These are phyloP conservation scores for Synergus umbraculus DNA, from an alignment of 2,888 invertebrate genomes.

Conservation along the genomic window DNA sequence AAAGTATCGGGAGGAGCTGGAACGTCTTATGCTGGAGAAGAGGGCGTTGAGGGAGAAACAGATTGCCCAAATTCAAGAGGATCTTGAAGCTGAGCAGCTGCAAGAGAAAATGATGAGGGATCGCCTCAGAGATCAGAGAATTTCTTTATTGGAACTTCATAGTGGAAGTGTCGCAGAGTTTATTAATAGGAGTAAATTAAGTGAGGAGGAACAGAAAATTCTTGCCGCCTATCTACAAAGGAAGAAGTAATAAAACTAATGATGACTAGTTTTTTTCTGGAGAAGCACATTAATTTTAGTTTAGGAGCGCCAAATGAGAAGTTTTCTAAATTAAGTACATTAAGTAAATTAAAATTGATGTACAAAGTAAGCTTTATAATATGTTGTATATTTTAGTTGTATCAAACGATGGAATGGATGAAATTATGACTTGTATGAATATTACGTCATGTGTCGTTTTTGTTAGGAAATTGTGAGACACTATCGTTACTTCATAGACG, in stretches of 20 bases:
- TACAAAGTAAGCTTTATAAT: background rate
- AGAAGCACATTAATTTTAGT: background rate
- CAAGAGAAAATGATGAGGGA: slow-evolving; percentile 49
- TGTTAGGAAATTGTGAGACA: slow-evolving; percentile 12
- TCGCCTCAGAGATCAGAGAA: slow-evolving; percentile 58
- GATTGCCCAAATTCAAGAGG: slow-evolving; percentile 52
- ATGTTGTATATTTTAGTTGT: background rate
- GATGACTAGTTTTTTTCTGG: background rate
- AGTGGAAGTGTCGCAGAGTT: slow-evolving; percentile 62
- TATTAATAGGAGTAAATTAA: slow-evolving; percentile 55
- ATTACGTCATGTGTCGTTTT: slow-evolving; percentile 12
- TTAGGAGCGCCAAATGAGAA: background rate
- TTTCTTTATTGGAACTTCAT: slow-evolving; percentile 62
- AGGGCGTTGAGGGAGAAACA: slow-evolving; percentile 59
- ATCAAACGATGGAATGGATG: slow-evolving; percentile 4
- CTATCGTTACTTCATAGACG: background rate
- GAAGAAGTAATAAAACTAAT: background rate
- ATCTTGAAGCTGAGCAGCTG: slow-evolving; percentile 50
- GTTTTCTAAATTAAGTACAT: background rate
- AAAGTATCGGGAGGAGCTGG: slow-evolving; percentile 64
- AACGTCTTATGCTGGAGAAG: slow-evolving; percentile 63
- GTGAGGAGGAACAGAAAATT: slow-evolving; percentile 58
- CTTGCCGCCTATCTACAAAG: slow-evolving; percentile 43
- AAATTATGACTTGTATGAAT: slow-evolving; percentile 4
- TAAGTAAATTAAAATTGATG: background rate